Base-by-base conservation (phyloP, 2,113 vertebrate genomes). In the Pygoscelis antarcticus region DNA sequence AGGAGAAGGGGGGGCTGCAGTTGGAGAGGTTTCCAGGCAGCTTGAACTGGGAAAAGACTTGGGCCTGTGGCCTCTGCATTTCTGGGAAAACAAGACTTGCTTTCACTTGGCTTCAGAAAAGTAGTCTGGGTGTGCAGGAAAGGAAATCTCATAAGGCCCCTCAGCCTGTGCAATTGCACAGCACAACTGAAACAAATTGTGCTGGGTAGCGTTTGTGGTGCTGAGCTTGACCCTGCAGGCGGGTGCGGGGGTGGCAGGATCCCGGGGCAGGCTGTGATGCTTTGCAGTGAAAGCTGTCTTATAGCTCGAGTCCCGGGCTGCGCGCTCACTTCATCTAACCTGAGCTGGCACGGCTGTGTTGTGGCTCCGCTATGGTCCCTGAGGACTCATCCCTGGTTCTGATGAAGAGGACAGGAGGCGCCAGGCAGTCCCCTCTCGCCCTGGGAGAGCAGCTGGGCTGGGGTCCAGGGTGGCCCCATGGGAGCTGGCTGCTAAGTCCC, bases 331-430 rank as follows among this genome's bases (percentile, higher is more conserved):
- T 25, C 2, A 5, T 22, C 49, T 36, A 9, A 26, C 6, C 42
- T 29, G n/a, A 17, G 27, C 60, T 47, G 58, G 54, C 54, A 34
- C 13, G 1, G 15, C 46, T 1, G 4, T 11, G 23, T 14, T 20
- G 46, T 3, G 34, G 32, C 47, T 52, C 29, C 8, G 0, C 21
- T 16, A 0, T 16, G 84, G 9, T 54, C 58, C 2, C 0, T 4
- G 21, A 17, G 68, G 16, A 21, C 29, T 19, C 6, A 2, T 30
- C 75, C 30, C 38, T 1, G 13, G 44, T 44, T 26, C 71, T 49
- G 54, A 9, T 18, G 23, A 60, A 42, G 65, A 40, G 34, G n/a
- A 17, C 11, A 23, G 66, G 40, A 71, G n/a, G 69, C 40, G 12
- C 16, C 38, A 13, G 57, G 62, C 47, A 49, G 27, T 55, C 4